Conservation (phyloP, 2,888 invertebrate genomes). For the Desoria tigrina region DNA sequence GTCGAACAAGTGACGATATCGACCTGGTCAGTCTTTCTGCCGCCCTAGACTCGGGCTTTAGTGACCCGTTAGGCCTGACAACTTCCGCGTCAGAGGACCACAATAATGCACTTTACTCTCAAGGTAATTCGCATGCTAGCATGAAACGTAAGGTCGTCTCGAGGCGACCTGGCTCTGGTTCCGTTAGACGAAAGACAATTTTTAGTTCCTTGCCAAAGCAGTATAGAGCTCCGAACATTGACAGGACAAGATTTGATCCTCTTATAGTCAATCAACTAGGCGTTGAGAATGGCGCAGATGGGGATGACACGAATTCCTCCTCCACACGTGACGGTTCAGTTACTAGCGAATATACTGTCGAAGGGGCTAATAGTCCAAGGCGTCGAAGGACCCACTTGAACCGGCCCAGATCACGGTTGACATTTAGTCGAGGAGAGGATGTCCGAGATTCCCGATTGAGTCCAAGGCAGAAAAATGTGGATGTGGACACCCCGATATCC, state of each 20-base stretch:
- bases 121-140: conserved; percentile 39
- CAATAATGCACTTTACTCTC: conserved; percentile 12
- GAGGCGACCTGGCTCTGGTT: conserved; percentile 39
- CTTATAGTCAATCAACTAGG: conserved; percentile 38
- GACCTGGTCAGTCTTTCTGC: conserved; percentile 20
- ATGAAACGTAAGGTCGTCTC: conserved; percentile 35
- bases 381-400: conserved; percentile 18
- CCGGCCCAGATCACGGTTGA: conserved; percentile 35
- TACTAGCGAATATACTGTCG: conserved; percentile 33
- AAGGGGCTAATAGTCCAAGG: conserved; percentile 16
- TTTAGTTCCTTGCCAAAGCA: conserved; percentile 43
- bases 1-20: conserved; percentile 33
- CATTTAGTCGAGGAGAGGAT: conserved; percentile 32
- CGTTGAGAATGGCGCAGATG: conserved; percentile 27
- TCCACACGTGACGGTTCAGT: conserved; percentile 40
- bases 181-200: conserved; percentile 37
- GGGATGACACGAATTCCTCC: conserved; percentile 37
- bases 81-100: conserved; percentile 39
- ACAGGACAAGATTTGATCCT: conserved; percentile 38
- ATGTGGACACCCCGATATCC: conserved; percentile 64
- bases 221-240: conserved; percentile 29
- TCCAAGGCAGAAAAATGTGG: conserved; percentile 26
- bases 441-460: conserved; percentile 22
- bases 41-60: conserved; percentile 38
- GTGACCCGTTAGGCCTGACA: conserved; percentile 36